Percentiles rank a stretch among this genome's conserved stretches.
Evolutionary conservation across 2,888 invertebrate genomes (phyloP).

Genomic region (Tenthredo livida): DNA sequence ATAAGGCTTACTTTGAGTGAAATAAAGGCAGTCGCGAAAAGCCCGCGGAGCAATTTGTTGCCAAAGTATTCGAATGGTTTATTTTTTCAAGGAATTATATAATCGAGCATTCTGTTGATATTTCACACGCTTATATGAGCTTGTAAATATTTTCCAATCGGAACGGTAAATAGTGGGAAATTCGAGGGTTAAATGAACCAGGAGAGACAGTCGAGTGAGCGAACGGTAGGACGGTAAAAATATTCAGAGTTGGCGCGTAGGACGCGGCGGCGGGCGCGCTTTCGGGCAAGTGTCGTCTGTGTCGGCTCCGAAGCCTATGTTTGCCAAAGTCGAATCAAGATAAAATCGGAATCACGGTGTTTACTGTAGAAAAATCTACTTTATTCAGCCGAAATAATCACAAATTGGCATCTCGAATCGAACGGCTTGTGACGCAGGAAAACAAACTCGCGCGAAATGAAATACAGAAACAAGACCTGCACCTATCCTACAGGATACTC

Average conservation of each 20-base stretch:
- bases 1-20: background rate
- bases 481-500: background rate
- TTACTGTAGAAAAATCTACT: conserved; percentile 65
- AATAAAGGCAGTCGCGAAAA: background rate
- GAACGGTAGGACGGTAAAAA: conserved; percentile 71
- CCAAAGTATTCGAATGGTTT: background rate
- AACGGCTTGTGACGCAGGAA: background rate
- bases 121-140: conserved; percentile 28
- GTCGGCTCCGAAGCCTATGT: conserved; percentile 64
- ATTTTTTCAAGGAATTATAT: conserved; percentile 1
- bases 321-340: conserved; percentile 76
- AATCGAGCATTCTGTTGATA: conserved; percentile 29
- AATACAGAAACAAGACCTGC: conserved; percentile 8
- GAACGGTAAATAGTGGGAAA: conserved; percentile 68
- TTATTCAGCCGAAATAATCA: conserved; percentile 56
- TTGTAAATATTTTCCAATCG: conserved; percentile 70
- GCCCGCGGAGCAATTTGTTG: background rate
- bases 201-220: conserved; percentile 40
- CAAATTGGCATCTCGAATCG: background rate
- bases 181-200: conserved; percentile 74
- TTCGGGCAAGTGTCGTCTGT: conserved; percentile 21
- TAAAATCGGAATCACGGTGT: conserved; percentile 74
- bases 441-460: conserved; percentile 16
- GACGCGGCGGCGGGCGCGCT: conserved; percentile 54
- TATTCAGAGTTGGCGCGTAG: conserved; percentile 64